These are phyloP conservation scores for Brienomyrus brachyistius DNA, from an alignment of 2,113 vertebrate species.

Conservation along the genomic window DNA sequence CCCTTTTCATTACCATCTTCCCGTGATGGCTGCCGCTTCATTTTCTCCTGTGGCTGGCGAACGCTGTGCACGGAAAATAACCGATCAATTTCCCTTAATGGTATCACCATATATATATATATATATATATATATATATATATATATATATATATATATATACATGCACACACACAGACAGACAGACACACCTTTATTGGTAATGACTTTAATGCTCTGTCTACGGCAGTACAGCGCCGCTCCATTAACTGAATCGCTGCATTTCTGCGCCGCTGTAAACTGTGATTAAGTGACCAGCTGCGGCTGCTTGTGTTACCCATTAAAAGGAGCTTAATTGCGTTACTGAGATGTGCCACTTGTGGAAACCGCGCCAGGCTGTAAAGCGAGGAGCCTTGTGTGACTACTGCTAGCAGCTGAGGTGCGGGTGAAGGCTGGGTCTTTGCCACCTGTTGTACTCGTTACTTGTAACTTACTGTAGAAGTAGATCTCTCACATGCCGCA, in stretches of 20 bases:
- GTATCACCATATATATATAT: no score
- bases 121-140: not conserved
- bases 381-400: not conserved
- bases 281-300: conserved; percentile 7
- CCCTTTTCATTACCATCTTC: not conserved
- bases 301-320: not conserved
- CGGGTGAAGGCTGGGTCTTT: not conserved
- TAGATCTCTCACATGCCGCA: not conserved
- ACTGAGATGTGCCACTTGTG: not conserved
- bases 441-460: not conserved
- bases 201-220: not conserved
- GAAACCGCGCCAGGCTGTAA: not conserved
- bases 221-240: not conserved
- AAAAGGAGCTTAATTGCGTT: conserved; percentile 5
- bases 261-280: not conserved
- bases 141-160: no score
- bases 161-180: no score
- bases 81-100: not conserved
- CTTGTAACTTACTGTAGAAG: not conserved
- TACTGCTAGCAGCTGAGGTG: not conserved
- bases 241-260: conserved; percentile 13
- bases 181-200: not conserved
- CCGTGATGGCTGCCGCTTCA: not conserved
- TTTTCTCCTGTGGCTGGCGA: not conserved
- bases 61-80: not conserved